Conservation (phyloP, 2,797 vertebrate genomes). For the Myiotriccus ornatus region DNA sequence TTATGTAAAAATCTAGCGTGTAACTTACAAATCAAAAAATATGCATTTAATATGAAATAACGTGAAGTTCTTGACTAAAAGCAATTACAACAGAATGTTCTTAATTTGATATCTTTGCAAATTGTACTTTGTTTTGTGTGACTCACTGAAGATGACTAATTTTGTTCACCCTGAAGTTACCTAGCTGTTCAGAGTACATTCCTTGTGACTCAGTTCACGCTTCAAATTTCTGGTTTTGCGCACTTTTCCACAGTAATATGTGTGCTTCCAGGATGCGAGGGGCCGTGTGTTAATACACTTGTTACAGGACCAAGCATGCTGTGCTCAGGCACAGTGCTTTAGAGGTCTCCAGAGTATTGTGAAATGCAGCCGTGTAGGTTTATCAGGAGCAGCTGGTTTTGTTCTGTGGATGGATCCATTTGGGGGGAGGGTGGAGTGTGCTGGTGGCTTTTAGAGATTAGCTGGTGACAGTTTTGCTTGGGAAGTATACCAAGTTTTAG, state of each 20-base stretch:
- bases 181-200: background rate
- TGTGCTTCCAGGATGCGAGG: background rate
- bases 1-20: background rate
- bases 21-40: background rate
- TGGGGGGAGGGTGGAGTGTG: background rate
- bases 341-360: background rate
- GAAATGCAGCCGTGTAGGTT: slow-evolving; percentile 25
- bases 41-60: background rate
- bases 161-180: background rate
- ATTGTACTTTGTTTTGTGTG: background rate
- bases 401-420: background rate
- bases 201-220: background rate
- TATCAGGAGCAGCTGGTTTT: slow-evolving; percentile 60
- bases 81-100: background rate
- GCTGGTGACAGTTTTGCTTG: slow-evolving; percentile 27
- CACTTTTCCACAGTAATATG: background rate
- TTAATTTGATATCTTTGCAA: background rate
- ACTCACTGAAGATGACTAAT: background rate
- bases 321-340: background rate
- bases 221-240: background rate
- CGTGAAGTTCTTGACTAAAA: background rate
- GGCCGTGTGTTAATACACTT: background rate
- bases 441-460: slow-evolving; percentile 42
- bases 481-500: background rate
- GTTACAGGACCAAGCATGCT: background rate